These are phyloP conservation scores for Climacteris rufus DNA, from an alignment of 2,113 vertebrate species.

Conservation along the genomic window DNA sequence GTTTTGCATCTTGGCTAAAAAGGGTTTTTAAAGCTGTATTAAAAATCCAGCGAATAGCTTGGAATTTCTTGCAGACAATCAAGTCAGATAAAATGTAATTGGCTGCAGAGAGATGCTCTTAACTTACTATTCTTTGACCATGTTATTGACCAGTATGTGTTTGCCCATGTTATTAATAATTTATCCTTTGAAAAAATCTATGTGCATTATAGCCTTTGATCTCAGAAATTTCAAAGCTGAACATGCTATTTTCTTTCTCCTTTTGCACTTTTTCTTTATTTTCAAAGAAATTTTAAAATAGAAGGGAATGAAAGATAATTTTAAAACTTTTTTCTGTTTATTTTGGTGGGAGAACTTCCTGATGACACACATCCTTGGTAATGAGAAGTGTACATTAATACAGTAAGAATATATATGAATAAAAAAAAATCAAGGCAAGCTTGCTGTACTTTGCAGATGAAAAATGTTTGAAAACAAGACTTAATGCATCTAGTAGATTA, in stretches of 20 bases:
- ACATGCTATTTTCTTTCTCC: conserved; percentile 43
- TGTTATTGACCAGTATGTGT: conserved; percentile 70
- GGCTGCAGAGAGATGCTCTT: neutral
- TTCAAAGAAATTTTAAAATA: conserved; percentile 52
- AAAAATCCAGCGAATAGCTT: neutral
- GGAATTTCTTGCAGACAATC: conserved; percentile 17
- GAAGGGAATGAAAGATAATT: conserved; percentile 46
- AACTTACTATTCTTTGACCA: conserved; percentile 57
- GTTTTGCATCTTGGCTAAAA: neutral
- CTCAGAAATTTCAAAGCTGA: conserved; percentile 72
- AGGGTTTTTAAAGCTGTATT: neutral
- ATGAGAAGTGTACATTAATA: conserved; percentile 52
- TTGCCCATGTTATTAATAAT: conserved; percentile 76
- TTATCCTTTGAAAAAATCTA: conserved; percentile 77
- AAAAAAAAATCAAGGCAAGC: conserved; percentile 55
- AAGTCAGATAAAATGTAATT: conserved; percentile 5
- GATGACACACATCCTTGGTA: conserved; percentile 34
- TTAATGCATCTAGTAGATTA: conserved; percentile 76
- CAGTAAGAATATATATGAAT: conserved; percentile 38
- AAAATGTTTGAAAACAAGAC: conserved; percentile 67
- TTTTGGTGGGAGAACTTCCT: conserved; percentile 18
- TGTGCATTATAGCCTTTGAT: conserved; percentile 81
- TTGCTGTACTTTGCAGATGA: conserved; percentile 61
- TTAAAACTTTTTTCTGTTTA: neutral
- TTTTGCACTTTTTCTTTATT: neutral